Conservation (phyloP, 2,888 invertebrate genomes). For the Saturnia pavonia region DNA sequence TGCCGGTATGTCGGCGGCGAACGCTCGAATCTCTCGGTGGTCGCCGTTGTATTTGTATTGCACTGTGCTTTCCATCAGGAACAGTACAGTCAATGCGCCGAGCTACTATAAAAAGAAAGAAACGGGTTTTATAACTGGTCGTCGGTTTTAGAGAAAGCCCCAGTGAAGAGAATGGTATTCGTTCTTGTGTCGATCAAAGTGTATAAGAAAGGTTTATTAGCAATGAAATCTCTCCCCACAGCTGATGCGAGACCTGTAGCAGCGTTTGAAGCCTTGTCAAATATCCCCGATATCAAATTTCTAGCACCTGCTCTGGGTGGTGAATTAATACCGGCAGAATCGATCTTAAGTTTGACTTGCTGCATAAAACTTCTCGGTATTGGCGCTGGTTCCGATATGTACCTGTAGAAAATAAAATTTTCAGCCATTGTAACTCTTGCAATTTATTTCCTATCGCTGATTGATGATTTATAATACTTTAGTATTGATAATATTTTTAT, state of each 20-base stretch:
- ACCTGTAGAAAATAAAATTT: conserved; percentile 23
- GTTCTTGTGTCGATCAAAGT: conserved; percentile 6
- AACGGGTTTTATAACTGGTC: conserved; percentile 3
- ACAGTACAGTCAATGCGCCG: too few relatives aligned
- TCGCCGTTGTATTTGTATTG: too few relatives aligned
- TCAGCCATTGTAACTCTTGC: neutral
- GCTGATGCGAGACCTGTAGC: conserved; percentile 28
- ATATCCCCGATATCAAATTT: neutral
- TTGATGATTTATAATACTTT: too few relatives aligned
- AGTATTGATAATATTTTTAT: too few relatives aligned
- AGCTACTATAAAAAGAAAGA: too few relatives aligned
- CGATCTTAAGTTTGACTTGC: conserved; percentile 19
- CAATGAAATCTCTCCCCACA: conserved; percentile 21
- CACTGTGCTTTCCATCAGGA: too few relatives aligned
- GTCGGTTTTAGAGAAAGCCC: conserved; percentile 25
- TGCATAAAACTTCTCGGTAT: conserved; percentile 34
- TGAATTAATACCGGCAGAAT: neutral
- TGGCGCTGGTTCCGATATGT: conserved; percentile 36
- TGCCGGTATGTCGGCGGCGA: too few relatives aligned
- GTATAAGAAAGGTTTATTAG: conserved; percentile 23
- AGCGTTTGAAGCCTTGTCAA: conserved; percentile 15
- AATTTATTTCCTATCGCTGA: too few relatives aligned
- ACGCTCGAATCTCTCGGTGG: too few relatives aligned
- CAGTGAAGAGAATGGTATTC: conserved; percentile 22
- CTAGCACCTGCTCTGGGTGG: neutral